Evolutionary conservation across 2,888 invertebrate species (phyloP).

Genomic region (Ormyrus pomaceus): DNA sequence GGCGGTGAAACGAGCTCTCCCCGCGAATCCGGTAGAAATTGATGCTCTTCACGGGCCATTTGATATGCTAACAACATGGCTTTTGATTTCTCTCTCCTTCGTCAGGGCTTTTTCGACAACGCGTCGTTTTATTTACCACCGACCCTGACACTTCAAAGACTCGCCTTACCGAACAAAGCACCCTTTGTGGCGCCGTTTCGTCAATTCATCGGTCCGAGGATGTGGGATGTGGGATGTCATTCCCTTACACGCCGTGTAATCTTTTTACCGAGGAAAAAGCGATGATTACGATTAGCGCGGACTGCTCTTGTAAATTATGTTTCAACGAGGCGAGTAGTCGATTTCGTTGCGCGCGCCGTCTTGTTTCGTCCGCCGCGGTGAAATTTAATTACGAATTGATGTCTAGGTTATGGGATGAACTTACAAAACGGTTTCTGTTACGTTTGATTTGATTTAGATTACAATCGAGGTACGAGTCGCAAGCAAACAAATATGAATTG

Average conservation of each 20-base stretch:
- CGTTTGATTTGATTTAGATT: too few relatives aligned
- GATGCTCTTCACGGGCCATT: slow-evolving; percentile 29
- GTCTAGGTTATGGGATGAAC: background rate
- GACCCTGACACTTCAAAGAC: background rate
- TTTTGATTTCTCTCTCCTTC: slow-evolving; percentile 2
- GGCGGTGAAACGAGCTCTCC: background rate
- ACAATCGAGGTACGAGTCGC: too few relatives aligned
- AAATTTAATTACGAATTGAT: background rate
- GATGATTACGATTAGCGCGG: too few relatives aligned
- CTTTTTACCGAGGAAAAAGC: background rate
- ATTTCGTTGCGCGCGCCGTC: background rate
- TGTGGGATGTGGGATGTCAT: slow-evolving; percentile 6
- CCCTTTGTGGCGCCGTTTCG: background rate
- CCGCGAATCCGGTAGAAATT: slow-evolving; percentile 4
- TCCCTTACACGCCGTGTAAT: background rate
- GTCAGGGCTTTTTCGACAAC: slow-evolving; percentile 8
- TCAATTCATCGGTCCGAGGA: background rate
- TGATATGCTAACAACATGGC: slow-evolving; percentile 10
- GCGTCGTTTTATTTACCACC: background rate
- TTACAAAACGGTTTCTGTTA: background rate
- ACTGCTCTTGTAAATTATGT: too few relatives aligned
- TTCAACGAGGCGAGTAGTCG: background rate
- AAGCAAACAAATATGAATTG: too few relatives aligned
- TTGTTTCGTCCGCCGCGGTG: background rate
- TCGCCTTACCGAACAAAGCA: background rate